Evolutionary conservation across 1,140 invertebrate genomes (phyloP).

Genomic region (Gryon sp.): DNA sequence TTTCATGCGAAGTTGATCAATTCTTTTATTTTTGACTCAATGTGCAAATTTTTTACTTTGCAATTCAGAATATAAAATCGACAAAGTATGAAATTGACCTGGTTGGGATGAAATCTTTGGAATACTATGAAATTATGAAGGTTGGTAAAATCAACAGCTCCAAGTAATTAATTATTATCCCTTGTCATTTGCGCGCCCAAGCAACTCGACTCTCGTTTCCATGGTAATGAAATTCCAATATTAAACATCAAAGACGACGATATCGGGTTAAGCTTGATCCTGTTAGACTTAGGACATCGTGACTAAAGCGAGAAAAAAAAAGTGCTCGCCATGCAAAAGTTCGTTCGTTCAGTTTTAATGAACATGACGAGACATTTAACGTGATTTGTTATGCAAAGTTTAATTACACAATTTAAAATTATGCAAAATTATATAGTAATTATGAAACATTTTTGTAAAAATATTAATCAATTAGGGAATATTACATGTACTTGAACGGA

Average conservation of each 20-base stretch:
- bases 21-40: no score
- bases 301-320: conserved; percentile 10
- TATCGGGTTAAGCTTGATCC: conserved; percentile 45
- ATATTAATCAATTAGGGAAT: no score
- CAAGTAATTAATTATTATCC: conserved; percentile 57
- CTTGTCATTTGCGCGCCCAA: conserved; percentile 33
- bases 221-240: conserved; percentile 59
- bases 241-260: conserved; percentile 57
- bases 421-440: background rate
- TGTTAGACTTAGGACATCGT: conserved; percentile 30
- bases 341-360: conserved; percentile 26
- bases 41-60: no score
- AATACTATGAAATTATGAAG: background rate
- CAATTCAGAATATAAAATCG: no score
- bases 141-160: conserved; percentile 29
- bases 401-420: background rate
- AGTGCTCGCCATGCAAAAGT: conserved; percentile 15
- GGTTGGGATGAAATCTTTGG: no score
- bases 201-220: conserved; percentile 19
- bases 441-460: no score
- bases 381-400: conserved; percentile 3
- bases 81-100: no score
- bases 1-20: no score
- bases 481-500: no score
- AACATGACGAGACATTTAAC: conserved; percentile 23